Base-by-base conservation (phyloP, 2,888 invertebrate genomes). In the Acanthoscelides obtectus region DNA sequence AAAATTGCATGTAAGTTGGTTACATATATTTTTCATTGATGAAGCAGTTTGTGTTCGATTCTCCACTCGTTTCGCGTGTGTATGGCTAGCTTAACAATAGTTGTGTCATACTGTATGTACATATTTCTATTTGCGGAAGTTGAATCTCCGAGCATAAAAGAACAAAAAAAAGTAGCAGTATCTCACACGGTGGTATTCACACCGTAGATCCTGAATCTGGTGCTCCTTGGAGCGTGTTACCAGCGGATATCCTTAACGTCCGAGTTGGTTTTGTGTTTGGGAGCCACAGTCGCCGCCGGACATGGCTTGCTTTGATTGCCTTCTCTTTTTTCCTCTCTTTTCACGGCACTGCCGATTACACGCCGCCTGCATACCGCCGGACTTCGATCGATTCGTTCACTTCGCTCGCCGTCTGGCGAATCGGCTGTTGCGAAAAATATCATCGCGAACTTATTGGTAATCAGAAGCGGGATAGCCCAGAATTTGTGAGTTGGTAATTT, bases 241-340 rank as follows among this genome's bases (percentile, higher is more conserved):
- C 83, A 84, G 81, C 85, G 86, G 85, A 85, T 84, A 84, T 85
- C 84, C 85, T 84, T 82, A 80, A 66, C 79, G 78, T 82, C 81
- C 82, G 75, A 45, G 45, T 45, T 45, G 45, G 45, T 45, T 45
- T 45, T 45, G 45, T 45, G 45, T 45, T 45, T 45, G 45, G 45
- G 45, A 45, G 45, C 45, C 45, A 45, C 45, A 45, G 45, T 12
- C 45, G 45, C 12, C 45, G 45, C 45, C 45, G 45, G 45, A 45
- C 45, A 45, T 45, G 45, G 45, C 1, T 17, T 45, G 45, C 45
- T 45, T 45, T 45, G 45, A 45, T 45, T 45, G 45, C 45, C 45
- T 45, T 45, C 45, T 45, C 45, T 45, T 45, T 45, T 45, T 45
- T 45, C 45, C 45, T 45, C 45, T 45, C 45, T 45, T 45, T 45